A percentile compares a stretch with the other conserved stretches of the same genome.
phyloP scores from a whole-genome alignment of 1,140 invertebrate genomes.

The Delia radicum region DNA sequence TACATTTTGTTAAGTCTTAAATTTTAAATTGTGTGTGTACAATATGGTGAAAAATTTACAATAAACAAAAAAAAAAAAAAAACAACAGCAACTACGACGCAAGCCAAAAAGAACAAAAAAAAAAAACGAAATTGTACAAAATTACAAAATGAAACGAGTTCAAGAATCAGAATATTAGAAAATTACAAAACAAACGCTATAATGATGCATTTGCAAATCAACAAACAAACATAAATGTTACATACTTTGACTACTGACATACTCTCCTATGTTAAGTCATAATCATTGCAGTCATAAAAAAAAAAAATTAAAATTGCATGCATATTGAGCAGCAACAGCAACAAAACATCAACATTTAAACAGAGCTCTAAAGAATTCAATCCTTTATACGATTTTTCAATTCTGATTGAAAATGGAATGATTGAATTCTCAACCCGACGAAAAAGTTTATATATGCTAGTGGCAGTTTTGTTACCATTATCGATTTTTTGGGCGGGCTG shows the following conservation, averaged over 20 bases:
- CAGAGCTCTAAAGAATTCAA: too few species aligned
- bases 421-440: too few species aligned
- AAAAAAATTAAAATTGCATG: neutral
- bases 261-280: neutral
- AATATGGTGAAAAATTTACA: constrained; percentile 14
- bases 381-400: too few species aligned
- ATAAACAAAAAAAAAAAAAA: neutral
- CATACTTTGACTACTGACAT: neutral
- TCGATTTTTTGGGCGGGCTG: too few species aligned
- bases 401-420: too few species aligned
- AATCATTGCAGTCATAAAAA: too few species aligned
- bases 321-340: neutral
- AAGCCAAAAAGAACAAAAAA: neutral
- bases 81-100: neutral
- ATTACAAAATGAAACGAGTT: neutral
- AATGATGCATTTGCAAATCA: neutral
- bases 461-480: too few species aligned
- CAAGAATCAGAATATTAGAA: neutral
- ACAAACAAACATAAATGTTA: neutral
- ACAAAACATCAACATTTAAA: neutral
- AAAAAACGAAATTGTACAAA: too few species aligned
- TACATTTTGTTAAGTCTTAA: neutral
- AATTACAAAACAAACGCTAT: neutral
- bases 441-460: too few species aligned
- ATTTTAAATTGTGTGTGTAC: neutral